These are phyloP conservation scores for Pemphredon lugubris DNA, from an alignment of 2,888 invertebrate genomes.

Conservation along the genomic window DNA sequence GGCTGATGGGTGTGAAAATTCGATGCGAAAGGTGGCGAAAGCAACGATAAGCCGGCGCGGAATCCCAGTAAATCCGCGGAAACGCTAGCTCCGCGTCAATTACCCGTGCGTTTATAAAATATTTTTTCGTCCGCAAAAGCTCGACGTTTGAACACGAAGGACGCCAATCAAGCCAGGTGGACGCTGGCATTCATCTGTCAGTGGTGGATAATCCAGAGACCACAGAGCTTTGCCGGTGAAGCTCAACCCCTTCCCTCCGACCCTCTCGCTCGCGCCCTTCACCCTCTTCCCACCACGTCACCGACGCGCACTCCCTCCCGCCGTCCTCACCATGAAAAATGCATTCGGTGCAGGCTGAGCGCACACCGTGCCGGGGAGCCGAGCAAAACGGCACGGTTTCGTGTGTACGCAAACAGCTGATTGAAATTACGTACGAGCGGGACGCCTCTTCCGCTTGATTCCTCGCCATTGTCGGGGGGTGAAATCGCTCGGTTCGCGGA, in stretches of 20 bases:
- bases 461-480: constrained; percentile 9
- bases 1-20: constrained; percentile 39
- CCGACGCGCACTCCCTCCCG: too few relatives aligned
- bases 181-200: constrained; percentile 59
- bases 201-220: constrained; percentile 63
- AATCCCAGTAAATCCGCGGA: constrained; percentile 48
- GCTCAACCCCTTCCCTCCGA: not conserved
- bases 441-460: constrained; percentile 35
- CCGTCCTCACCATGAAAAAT: constrained; percentile 58
- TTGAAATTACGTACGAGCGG: constrained; percentile 64
- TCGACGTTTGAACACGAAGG: constrained; percentile 36
- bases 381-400: constrained; percentile 25
- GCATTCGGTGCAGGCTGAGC: constrained; percentile 35
- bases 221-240: constrained; percentile 40
- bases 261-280: constrained; percentile 9
- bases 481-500: constrained; percentile 24
- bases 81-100: constrained; percentile 59
- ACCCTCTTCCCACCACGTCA: constrained; percentile 7
- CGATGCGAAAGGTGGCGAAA: constrained; percentile 42
- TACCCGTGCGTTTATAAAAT: constrained; percentile 68
- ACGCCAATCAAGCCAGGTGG: constrained; percentile 63
- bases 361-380: not conserved
- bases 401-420: constrained; percentile 63
- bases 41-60: constrained; percentile 52
- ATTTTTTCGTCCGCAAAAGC: constrained; percentile 57